phyloP scores from a whole-genome alignment of 2,113 vertebrate species.

The Cinclus cinclus region DNA sequence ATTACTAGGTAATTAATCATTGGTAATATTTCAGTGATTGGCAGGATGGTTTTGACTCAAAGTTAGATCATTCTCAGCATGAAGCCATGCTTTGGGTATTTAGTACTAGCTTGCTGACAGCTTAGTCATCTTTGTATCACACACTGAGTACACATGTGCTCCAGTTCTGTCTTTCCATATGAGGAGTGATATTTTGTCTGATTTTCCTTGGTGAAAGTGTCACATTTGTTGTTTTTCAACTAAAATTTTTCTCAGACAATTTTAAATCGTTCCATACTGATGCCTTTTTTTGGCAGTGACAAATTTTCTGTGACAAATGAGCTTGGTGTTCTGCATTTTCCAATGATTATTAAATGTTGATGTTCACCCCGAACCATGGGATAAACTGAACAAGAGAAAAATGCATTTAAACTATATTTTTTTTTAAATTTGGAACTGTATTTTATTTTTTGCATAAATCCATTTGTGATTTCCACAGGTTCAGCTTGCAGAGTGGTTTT shows the following conservation, averaged over 20 bases:
- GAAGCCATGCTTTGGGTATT: not conserved
- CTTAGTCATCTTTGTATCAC: not conserved
- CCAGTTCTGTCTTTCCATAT: not conserved
- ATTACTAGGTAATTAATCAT: not conserved
- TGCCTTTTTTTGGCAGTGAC: not conserved
- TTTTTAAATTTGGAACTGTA: not conserved
- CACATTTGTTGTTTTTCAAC: not conserved
- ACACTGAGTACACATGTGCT: not conserved
- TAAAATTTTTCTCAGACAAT: not conserved
- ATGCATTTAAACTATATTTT: not conserved
- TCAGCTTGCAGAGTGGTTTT: not conserved
- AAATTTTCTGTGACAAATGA: not conserved
- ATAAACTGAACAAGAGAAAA: not conserved
- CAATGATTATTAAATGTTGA: not conserved
- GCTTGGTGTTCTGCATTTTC: not conserved
- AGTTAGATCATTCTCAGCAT: not conserved
- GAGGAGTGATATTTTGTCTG: not conserved
- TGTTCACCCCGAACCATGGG: not conserved
- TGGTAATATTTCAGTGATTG: not conserved
- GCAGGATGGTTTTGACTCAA: not conserved
- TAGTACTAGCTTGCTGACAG: not conserved
- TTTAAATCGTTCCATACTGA: not conserved
- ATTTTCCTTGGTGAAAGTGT: not conserved
- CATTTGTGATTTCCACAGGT: not conserved
- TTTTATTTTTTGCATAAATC: not conserved